Base-by-base conservation (phyloP, 1,140 invertebrate genomes). In the Lepidotrigona ventralis region DNA sequence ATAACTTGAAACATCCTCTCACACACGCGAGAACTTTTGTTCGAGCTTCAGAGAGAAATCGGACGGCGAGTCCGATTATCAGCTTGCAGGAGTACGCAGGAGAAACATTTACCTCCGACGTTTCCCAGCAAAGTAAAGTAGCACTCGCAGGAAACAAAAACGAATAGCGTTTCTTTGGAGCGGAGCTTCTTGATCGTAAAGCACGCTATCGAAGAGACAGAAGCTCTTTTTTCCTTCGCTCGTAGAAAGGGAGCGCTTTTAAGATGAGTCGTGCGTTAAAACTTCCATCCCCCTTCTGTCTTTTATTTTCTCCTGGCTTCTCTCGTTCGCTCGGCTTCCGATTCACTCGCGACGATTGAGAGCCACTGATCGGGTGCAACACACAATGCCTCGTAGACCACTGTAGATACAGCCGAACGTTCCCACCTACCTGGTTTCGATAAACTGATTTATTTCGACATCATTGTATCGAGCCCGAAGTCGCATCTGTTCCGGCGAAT, bases 381-480 rank as follows among this genome's bases (percentile, higher is more conserved):
- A 6, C 73, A 83, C 70, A 85, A 83, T 85, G 70, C 81, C 19
- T 60, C 75, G 71, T 60, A 56, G 68, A 77, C 56, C 79, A 71
- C 51, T 63, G 79, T 85, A 56, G 60, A 46, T 58, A 85, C 79
- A 64, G 26, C 77, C 53, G 70, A 84, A 89, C 87, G 86, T 90
- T 86, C 89, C 90, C 79, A 86, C 78, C 87, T 93, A 92, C 91
- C 92, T 93, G 91, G 90, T 89, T 79, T 91, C 91, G 91, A 93
- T 93, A 92, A 93, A 93, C 91, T 93, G 92, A 94, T 93, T 94
- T 93, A 94, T 94, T 93, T 93, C 90, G 88, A 89, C 91, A 91
- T 93, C 89, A 93, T 92, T 91, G 89, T 91, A 85, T 88, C 73
- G 73, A 77, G 75, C 78, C 39, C 83, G 80, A 66, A 86, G 89